Base-by-base conservation (phyloP, 2,888 invertebrate species). In the Microctonus aethiopoides region DNA sequence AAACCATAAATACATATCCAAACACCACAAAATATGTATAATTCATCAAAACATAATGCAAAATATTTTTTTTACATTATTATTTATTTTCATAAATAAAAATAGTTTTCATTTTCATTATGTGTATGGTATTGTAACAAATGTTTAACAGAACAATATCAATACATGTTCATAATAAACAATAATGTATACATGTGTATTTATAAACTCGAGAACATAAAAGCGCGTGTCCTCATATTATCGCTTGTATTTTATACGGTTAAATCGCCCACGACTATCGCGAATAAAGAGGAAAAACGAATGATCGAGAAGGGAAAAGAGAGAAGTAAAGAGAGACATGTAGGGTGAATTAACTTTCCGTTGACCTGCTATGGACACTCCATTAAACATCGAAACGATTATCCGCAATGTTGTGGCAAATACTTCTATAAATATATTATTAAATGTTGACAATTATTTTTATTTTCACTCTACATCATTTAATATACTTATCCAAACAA, bases 381-480 rank as follows among this genome's bases (percentile, higher is more conserved):
- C 76, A 81, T 77, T 84, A 80, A 82, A 79, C 79, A 83, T 79
- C 78, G 78, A 80, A 80, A 32, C 76, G 79, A 83, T 78, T 75
- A 70, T 70, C 62, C 61, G n/a, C 16, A 26, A 65, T 34, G 20
- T 24, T 59, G 64, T 39, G n/a, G 54, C 46, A 20, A 68, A 64
- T 56, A 65, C n/a, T 39, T 13, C 7, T 16, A 22, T 34, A n/a
- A 46, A 41, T 60, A 34, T 22, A 22, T 63, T 39, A 56, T 56
- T 56, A 54, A 10, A 36, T 34, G 7, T 36, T 22, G 16, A 20
- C 1, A 46, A 46, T 46, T 46, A 46, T 46, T 46, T 16, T 46
- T 20, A 60, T 36, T 34, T 41, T 39, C 0, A 39, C 10, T 26
- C 10, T 52, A 5, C n/a, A 32, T 61, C 61, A 32, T 34, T 32